Conservation (phyloP, 2,888 invertebrate genomes). For the Oegoconia quadripuncta region DNA sequence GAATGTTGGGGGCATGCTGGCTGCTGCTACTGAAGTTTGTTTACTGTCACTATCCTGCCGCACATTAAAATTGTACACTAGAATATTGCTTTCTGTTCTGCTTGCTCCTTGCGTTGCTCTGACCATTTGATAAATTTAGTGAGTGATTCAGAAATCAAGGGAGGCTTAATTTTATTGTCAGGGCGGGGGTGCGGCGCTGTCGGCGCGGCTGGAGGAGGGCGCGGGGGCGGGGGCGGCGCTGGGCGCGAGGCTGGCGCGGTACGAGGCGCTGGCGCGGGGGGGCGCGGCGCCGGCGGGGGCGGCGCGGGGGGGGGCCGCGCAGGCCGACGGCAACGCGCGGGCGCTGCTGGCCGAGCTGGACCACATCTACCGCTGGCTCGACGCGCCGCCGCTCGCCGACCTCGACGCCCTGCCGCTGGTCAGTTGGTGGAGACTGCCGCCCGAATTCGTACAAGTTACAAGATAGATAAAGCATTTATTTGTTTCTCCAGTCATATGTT, state of each 20-base stretch:
- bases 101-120: too few species aligned
- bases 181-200: constrained; percentile 85
- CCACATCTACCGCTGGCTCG: constrained; percentile 66
- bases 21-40: constrained; percentile 85
- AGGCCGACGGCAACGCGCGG: constrained; percentile 90
- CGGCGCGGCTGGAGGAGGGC: constrained; percentile 79
- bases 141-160: not conserved
- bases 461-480: too few species aligned
- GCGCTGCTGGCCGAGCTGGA: constrained; percentile 88
- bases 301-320: constrained; percentile 58
- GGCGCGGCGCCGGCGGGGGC: constrained; percentile 60
- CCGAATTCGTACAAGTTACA: not conserved
- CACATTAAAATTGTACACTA: too few species aligned
- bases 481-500: too few species aligned
- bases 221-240: constrained; percentile 65
- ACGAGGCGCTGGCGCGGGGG: constrained; percentile 81
- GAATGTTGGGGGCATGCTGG: constrained; percentile 90
- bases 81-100: too few species aligned
- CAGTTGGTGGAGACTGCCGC: not conserved
- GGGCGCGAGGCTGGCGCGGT: constrained; percentile 56
- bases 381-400: constrained; percentile 51
- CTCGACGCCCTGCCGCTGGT: constrained; percentile 52
- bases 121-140: too few species aligned
- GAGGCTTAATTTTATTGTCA: not conserved
- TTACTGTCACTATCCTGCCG: not conserved